Evolutionary conservation across 1,140 invertebrate genomes (phyloP).

Genomic region (Ceratoteleas bidentatus): DNA sequence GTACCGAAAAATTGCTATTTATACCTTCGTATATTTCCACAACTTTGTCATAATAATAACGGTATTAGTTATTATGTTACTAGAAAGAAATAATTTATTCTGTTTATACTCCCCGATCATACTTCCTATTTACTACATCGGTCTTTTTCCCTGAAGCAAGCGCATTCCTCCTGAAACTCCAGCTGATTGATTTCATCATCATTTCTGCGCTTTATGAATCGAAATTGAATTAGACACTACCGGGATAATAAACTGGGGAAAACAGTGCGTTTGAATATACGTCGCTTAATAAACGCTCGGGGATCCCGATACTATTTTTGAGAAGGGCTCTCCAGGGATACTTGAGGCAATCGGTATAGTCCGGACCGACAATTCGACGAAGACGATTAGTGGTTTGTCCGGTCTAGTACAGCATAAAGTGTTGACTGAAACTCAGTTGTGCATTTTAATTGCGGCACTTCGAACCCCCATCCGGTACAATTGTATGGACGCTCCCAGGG

Average conservation of each 20-base stretch:
- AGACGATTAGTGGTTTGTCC: conserved; percentile 72
- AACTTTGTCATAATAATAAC: too few relatives aligned
- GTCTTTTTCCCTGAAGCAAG: too few relatives aligned
- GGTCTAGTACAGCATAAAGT: conserved; percentile 64
- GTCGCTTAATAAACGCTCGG: conserved; percentile 48
- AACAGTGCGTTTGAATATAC: conserved; percentile 16
- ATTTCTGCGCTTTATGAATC: background rate
- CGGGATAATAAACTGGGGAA: conserved; percentile 39
- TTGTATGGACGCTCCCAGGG: conserved; percentile 65
- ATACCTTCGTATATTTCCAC: too few relatives aligned
- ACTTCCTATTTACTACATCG: too few relatives aligned
- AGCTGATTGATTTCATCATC: conserved; percentile 32
- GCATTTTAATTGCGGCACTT: conserved; percentile 72
- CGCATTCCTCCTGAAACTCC: too few relatives aligned
- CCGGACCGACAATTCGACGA: conserved; percentile 54
- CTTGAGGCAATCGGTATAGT: conserved; percentile 64
- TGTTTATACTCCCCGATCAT: too few relatives aligned
- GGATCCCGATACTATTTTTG: conserved; percentile 61
- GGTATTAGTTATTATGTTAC: too few relatives aligned
- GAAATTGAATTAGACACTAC: conserved; percentile 43
- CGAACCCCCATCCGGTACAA: conserved; percentile 70
- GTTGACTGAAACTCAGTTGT: conserved; percentile 71
- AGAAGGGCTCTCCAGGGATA: conserved; percentile 47
- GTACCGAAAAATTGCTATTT: too few relatives aligned
- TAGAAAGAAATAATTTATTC: too few relatives aligned